These are phyloP conservation scores for Montifringilla adamsi DNA, from an alignment of 2,113 vertebrate genomes.

Conservation along the genomic window DNA sequence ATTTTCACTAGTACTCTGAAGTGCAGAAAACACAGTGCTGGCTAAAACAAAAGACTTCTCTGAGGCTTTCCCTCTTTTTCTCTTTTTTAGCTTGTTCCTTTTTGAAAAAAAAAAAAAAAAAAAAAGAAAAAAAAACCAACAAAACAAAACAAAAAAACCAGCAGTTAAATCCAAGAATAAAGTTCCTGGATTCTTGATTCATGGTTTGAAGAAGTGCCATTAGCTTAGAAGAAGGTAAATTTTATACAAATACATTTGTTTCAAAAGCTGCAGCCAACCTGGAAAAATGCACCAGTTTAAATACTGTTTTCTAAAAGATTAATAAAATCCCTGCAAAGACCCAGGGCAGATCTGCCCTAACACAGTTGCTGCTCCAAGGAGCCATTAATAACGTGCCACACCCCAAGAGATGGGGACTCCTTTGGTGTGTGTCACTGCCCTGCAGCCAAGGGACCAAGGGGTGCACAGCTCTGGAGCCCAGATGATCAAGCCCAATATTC, in stretches of 20 bases:
- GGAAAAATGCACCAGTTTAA: not conserved
- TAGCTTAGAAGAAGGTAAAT: not conserved
- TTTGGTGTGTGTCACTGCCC: not conserved
- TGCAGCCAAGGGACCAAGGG: not conserved
- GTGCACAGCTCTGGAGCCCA: not conserved
- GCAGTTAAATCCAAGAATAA: not conserved
- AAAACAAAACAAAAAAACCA: not conserved
- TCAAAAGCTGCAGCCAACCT: not conserved
- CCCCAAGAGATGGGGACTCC: not conserved
- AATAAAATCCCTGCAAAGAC: not conserved
- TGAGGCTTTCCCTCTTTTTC: not conserved
- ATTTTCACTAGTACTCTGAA: not conserved
- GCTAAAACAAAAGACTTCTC: not conserved
- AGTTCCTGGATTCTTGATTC: not conserved
- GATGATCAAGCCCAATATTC: rapidly evolving
- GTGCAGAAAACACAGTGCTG: not conserved
- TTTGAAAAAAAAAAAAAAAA: not conserved
- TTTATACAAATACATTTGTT: not conserved
- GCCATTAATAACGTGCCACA: not conserved
- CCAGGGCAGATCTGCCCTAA: not conserved
- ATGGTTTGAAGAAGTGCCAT: not conserved
- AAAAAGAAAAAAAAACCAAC: too few relatives aligned
- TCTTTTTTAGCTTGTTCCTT: not conserved
- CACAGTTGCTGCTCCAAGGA: not conserved
- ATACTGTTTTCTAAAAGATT: not conserved